A percentile compares a stretch with the other conserved stretches of the same genome.
These are phyloP conservation scores for Chionomys nivalis DNA, from an alignment of 2,113 vertebrate genomes.

Conservation along the genomic window DNA sequence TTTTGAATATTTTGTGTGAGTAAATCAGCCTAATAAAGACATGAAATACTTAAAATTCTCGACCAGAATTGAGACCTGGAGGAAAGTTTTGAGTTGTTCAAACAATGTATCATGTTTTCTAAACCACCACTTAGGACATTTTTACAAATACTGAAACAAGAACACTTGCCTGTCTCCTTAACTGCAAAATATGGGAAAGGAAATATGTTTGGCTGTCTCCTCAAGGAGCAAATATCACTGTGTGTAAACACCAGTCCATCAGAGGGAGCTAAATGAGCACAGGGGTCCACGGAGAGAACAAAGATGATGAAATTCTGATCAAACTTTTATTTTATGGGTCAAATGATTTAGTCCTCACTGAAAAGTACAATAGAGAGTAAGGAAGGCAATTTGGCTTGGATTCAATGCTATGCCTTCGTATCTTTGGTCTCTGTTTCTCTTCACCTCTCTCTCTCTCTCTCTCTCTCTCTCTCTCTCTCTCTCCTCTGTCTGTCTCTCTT, in stretches of 20 bases:
- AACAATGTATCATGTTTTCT: slow-evolving; percentile 7
- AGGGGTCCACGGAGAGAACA: slow-evolving; percentile 9
- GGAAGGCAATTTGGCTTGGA: not conserved
- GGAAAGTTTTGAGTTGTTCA: slow-evolving; percentile 34
- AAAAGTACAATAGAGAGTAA: not conserved
- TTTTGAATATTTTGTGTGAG: slow-evolving; percentile 57
- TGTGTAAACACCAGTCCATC: slow-evolving; percentile 71
- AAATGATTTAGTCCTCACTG: not conserved
- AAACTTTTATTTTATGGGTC: not conserved
- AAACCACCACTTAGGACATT: not conserved
- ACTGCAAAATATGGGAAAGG: slow-evolving; percentile 47
- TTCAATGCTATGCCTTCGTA: not conserved
- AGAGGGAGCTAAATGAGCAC: slow-evolving; percentile 72
- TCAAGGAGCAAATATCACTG: slow-evolving; percentile 45
- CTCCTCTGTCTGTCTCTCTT: not conserved
- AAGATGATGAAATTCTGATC: slow-evolving; percentile 20
- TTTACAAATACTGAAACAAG: slow-evolving; percentile 35
- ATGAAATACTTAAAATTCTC: slow-evolving; percentile 43
- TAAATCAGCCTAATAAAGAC: slow-evolving; percentile 45
- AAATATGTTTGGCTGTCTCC: slow-evolving; percentile 36
- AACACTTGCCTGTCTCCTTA: slow-evolving; percentile 44
- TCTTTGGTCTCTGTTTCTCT: too few relatives aligned
- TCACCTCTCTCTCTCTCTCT: too few relatives aligned
- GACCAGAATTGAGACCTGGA: slow-evolving; percentile 48
- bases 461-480: not conserved